phyloP scores from a whole-genome alignment of 2,797 vertebrate genomes.

The Glossophaga mutica region DNA sequence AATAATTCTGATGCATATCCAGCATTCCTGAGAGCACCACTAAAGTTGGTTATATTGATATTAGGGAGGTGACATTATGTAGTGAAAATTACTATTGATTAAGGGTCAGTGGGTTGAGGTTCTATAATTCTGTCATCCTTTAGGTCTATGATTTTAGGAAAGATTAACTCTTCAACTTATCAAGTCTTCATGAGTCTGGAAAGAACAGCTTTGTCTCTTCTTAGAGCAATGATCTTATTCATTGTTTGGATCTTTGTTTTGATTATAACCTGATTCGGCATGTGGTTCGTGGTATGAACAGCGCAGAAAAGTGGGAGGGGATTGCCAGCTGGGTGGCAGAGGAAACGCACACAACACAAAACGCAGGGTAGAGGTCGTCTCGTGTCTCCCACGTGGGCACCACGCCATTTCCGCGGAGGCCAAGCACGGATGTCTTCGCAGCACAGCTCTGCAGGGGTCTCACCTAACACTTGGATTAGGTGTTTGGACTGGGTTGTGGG shows the following conservation, averaged over 20 bases:
- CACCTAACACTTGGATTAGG: not conserved
- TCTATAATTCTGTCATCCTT: not conserved
- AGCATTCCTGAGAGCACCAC: not conserved
- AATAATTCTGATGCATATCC: not conserved
- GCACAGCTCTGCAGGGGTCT: not conserved
- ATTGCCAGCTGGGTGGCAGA: not conserved
- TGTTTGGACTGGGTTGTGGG: accelerated
- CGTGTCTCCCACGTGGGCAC: accelerated
- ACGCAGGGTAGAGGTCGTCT: accelerated
- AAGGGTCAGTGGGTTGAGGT: not conserved
- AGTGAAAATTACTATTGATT: not conserved
- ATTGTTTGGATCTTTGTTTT: not conserved
- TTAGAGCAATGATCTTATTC: not conserved
- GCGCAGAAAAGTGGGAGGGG: not conserved
- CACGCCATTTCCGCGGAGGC: not conserved
- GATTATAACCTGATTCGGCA: not conserved
- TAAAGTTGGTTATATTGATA: not conserved
- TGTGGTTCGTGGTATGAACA: not conserved
- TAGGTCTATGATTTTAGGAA: not conserved
- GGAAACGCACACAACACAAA: not conserved
- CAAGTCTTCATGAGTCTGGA: not conserved
- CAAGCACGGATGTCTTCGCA: not conserved
- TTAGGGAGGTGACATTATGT: not conserved
- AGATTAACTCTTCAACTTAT: not conserved
- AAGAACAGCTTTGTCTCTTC: not conserved